Evolutionary conservation across 1,140 invertebrate genomes (phyloP).

Genomic region (Apolygus lucorum): DNA sequence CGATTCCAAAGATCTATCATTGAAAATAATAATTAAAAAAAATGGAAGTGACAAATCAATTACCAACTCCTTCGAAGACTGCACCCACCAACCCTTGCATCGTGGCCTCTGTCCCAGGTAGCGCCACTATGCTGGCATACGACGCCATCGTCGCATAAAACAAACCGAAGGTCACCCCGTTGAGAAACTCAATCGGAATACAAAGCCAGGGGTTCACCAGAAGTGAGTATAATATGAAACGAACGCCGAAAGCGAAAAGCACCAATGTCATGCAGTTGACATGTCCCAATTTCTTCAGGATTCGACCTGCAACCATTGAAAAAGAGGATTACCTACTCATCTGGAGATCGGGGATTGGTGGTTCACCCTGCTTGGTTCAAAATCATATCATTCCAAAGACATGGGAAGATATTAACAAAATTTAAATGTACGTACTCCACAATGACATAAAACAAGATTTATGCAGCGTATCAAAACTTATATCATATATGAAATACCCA

Average conservation of each 20-base stretch:
- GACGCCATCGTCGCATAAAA: constrained; percentile 83
- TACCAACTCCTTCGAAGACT: constrained; percentile 74
- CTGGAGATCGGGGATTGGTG: too few species aligned
- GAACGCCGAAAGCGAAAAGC: constrained; percentile 59
- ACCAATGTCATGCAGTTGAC: constrained; percentile 71
- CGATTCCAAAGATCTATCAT: too few species aligned
- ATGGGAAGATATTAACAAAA: too few species aligned
- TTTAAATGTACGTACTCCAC: too few species aligned
- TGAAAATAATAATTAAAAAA: too few species aligned
- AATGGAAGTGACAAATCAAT: constrained; percentile 15
- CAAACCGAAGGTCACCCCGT: constrained; percentile 80
- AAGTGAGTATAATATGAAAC: constrained; percentile 75
- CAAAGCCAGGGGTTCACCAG: constrained; percentile 71
- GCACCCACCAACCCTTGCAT: constrained; percentile 76
- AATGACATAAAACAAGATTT: neutral
- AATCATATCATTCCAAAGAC: too few species aligned
- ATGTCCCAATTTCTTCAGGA: constrained; percentile 75
- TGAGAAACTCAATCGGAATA: constrained; percentile 73
- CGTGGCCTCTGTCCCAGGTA: constrained; percentile 76
- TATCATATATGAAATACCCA: constrained; percentile 31
- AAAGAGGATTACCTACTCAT: too few species aligned
- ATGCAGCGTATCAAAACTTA: neutral
- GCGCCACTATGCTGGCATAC: constrained; percentile 75
- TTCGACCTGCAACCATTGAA: constrained; percentile 46
- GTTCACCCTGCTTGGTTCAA: too few species aligned